Percentiles rank a stretch among this genome's conserved stretches.
phyloP scores from a whole-genome alignment of 2,888 invertebrate genomes.

The Eupeodes luniger region DNA sequence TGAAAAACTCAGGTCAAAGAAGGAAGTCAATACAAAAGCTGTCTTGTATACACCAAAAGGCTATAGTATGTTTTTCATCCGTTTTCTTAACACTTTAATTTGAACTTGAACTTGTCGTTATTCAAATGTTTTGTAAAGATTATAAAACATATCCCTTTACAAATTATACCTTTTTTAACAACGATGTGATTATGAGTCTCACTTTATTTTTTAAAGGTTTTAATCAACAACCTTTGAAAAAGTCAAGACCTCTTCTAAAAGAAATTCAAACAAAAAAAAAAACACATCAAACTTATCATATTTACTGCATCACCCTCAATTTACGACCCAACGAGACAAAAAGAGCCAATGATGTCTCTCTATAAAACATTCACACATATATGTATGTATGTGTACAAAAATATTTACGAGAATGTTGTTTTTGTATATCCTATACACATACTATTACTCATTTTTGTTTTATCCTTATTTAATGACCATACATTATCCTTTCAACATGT shows the following conservation, averaged over 20 bases:
- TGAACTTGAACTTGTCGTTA: too few species aligned
- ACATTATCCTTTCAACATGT: slow-evolving; percentile 72
- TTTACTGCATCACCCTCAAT: background rate
- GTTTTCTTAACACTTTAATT: too few species aligned
- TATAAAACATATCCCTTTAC: too few species aligned
- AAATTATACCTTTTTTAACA: background rate
- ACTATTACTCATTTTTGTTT: slow-evolving; percentile 63
- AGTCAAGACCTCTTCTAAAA: background rate
- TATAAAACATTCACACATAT: slow-evolving; percentile 35
- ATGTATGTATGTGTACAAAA: background rate
- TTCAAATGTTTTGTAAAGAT: too few species aligned
- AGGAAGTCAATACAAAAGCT: too few species aligned
- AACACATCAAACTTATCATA: background rate
- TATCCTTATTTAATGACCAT: slow-evolving; percentile 67
- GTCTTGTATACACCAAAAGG: too few species aligned
- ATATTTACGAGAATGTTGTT: too few species aligned
- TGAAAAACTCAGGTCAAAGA: too few species aligned
- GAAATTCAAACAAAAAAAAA: background rate
- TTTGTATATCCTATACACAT: slow-evolving; percentile 30
- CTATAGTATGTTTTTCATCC: too few species aligned
- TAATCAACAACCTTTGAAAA: background rate
- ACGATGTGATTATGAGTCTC: background rate
- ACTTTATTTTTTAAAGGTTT: background rate
- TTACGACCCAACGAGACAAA: slow-evolving; percentile 25
- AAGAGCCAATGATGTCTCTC: slow-evolving; percentile 1